Evolutionary conservation across 2,113 vertebrate genomes (phyloP).

Genomic region (Rutilus rutilus): DNA sequence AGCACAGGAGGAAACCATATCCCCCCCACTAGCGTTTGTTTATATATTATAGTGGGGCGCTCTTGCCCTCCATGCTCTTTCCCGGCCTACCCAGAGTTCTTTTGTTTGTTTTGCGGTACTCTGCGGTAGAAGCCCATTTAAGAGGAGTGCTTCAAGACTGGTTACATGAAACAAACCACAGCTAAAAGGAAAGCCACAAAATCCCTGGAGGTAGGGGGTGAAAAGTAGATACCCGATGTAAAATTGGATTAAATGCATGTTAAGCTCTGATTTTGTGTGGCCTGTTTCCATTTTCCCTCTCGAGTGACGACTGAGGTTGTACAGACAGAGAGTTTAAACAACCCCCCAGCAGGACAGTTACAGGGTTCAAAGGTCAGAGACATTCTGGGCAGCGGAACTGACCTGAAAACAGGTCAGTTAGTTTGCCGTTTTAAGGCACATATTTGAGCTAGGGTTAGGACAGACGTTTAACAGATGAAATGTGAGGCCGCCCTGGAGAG

Average conservation of each 20-base stretch:
- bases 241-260: conserved; percentile 30
- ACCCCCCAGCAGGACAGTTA: conserved; percentile 4
- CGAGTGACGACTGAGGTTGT: neutral
- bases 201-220: conserved; percentile 4
- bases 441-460: neutral
- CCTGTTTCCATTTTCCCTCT: neutral
- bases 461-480: conserved; percentile 27
- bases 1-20: conserved; percentile 49
- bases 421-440: conserved; percentile 6
- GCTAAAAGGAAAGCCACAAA: conserved; percentile 37
- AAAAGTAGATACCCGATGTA: conserved; percentile 15
- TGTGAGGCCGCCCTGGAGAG: conserved; percentile 39
- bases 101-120: conserved; percentile 30
- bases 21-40: conserved; percentile 53
- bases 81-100: neutral
- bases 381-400: neutral
- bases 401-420: neutral
- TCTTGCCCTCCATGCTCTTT: conserved; percentile 8
- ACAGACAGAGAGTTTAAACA: conserved; percentile 20
- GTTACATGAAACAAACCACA: conserved; percentile 23
- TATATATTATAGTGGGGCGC: conserved; percentile 54
- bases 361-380: neutral
- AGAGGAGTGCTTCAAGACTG: conserved; percentile 24
- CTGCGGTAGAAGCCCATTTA: conserved; percentile 14
- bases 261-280: conserved; percentile 15